Evolutionary conservation across 64 coral and sea anemone species (phyloP).

Genomic region (Astreopora myriophthalma): DNA sequence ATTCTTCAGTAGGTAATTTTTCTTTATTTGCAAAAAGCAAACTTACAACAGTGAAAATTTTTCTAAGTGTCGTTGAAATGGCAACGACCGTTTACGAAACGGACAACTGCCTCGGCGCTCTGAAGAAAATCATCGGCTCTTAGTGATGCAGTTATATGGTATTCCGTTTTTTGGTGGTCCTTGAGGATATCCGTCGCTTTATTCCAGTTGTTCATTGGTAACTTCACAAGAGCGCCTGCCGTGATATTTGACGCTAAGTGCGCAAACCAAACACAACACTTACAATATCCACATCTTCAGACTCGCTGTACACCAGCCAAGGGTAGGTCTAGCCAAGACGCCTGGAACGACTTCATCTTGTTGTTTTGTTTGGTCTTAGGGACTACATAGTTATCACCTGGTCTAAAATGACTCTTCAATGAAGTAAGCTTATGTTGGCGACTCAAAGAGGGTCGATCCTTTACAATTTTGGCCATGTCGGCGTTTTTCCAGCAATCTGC

Average conservation of each 20-base stretch:
- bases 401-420: too few relatives aligned
- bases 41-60: too few relatives aligned
- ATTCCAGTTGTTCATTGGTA: constrained; percentile 3
- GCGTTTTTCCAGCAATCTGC: constrained; percentile 54
- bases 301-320: constrained; percentile 13
- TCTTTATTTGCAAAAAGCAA: too few relatives aligned
- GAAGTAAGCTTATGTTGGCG: neutral
- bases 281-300: constrained; percentile 28
- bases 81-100: too few relatives aligned
- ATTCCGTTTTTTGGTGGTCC: neutral
- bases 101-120: neutral
- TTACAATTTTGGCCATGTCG: constrained; percentile 55
- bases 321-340: constrained; percentile 5
- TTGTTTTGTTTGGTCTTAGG: too few relatives aligned
- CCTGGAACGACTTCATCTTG: too few relatives aligned
- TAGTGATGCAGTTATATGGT: constrained; percentile 17
- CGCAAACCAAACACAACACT: constrained; percentile 4
- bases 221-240: constrained; percentile 24
- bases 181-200: constrained; percentile 28
- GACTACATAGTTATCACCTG: too few relatives aligned
- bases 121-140: constrained; percentile 22
- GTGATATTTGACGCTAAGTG: constrained; percentile 43
- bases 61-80: too few relatives aligned
- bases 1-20: too few relatives aligned
- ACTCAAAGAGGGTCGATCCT: constrained; percentile 52